Conservation (phyloP, 2,113 vertebrate species). For the Pseudorectes ferrugineus region DNA sequence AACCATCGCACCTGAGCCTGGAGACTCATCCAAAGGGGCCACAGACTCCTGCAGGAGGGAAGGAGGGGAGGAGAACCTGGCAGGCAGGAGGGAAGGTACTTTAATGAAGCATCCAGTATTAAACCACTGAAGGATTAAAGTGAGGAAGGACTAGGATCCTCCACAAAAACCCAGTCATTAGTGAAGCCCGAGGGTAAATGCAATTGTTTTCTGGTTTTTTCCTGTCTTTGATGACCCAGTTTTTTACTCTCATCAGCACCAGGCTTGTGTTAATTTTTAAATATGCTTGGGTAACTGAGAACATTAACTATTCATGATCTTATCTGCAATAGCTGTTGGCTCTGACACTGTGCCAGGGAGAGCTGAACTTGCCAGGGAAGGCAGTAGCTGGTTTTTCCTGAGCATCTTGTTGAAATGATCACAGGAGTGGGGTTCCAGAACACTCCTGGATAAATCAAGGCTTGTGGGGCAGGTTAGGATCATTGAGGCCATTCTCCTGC, state of each 20-base stretch:
- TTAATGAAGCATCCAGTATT: neutral
- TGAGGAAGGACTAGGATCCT: neutral
- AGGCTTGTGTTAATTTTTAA: conserved; percentile 57
- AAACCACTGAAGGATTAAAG: conserved; percentile 4
- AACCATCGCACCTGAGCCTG: neutral
- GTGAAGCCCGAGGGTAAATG: neutral
- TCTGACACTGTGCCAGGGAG: neutral
- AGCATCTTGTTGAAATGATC: neutral
- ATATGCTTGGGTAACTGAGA: conserved; percentile 49
- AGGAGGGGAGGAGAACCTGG: neutral
- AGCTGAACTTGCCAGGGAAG: neutral
- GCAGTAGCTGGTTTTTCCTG: conserved; percentile 39
- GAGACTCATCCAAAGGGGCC: neutral
- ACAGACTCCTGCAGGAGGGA: neutral
- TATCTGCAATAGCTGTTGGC: neutral
- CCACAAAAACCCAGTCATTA: neutral
- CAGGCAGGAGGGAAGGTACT: neutral
- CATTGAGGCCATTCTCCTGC: neutral
- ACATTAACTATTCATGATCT: conserved; percentile 45
- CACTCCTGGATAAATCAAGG: neutral
- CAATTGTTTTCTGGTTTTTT: conserved; percentile 26
- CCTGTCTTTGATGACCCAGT: conserved; percentile 45
- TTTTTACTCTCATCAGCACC: conserved; percentile 33
- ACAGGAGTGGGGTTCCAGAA: neutral
- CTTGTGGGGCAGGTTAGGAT: neutral